Evolutionary conservation across 2,888 invertebrate species (phyloP).

Genomic region (Prosopocoilus inquinatus): DNA sequence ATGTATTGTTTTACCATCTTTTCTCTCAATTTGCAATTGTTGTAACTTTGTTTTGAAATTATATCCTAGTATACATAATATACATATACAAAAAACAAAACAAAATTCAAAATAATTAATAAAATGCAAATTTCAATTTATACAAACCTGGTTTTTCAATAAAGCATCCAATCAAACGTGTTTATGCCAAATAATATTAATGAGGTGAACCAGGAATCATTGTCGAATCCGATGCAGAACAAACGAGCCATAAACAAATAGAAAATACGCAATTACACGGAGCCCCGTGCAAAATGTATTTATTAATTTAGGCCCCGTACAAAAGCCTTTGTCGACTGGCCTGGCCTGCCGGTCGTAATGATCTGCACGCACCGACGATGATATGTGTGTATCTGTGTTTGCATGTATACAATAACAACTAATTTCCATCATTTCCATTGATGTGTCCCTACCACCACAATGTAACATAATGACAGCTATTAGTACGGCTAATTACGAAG

Average conservation of each 20-base stretch:
- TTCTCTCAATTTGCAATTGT: no score
- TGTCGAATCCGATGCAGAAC: background rate
- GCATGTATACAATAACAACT: constrained; percentile 46
- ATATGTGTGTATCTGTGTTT: constrained; percentile 30
- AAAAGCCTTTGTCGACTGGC: constrained; percentile 42
- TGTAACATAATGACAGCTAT: constrained; percentile 37
- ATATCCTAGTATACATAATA: background rate
- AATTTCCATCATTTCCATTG: constrained; percentile 48
- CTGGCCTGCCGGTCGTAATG: constrained; percentile 19
- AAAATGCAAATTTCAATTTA: background rate
- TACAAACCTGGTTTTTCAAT: background rate
- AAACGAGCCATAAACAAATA: constrained; percentile 5
- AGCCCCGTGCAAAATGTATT: constrained; percentile 17
- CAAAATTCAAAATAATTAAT: constrained; percentile 5
- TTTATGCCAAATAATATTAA: background rate
- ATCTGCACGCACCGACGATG: constrained; percentile 22
- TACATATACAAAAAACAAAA: no score
- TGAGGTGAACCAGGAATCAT: background rate
- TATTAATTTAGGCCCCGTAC: constrained; percentile 28
- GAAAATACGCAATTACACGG: constrained; percentile 19
- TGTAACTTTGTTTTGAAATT: no score
- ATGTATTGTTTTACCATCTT: no score
- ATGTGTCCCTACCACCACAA: constrained; percentile 37
- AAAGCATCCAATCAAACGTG: background rate
- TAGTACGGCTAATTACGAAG: constrained; percentile 30